Evolutionary conservation across 2,797 vertebrate species (phyloP), one percentile per base, ranked within the genome.

Genomic region (Bryconaethiops microstoma): DNA sequence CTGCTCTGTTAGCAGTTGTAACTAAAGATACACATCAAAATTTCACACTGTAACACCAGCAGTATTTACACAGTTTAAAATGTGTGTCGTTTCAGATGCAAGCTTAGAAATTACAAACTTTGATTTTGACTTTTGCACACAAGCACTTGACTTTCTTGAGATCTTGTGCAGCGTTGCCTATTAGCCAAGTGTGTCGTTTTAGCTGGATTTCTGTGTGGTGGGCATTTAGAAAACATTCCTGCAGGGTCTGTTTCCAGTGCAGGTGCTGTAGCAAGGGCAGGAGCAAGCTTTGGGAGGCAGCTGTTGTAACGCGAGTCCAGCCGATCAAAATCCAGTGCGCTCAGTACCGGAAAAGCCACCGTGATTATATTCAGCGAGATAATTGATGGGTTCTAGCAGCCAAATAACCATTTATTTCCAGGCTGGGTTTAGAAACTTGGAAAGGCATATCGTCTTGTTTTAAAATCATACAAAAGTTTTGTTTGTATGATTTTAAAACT

Each of bases 331-430:
- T 70, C 74, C 86, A 23, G 80, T 74, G 68, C 84, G 76, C 87
- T 90, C 87, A 88, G 89, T 90, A 91, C 90, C 92, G 92, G 92
- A 94, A 92, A 88, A 89, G 1, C 23, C 88, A 87, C 89, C 90
- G 90, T 91, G 87, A 93, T 92, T 93, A 92, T 90, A 93, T 92
- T 87, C 78, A 80, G 87, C 73, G 87, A 83, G 84, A 90, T 90
- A 91, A 89, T 83, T 90, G 89, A 73, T 87, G 89, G 87, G 25
- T 59, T 17, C 83, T 87, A 83, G 86, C 87, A 88, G 89, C 86
- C 84, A 89, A 92, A 92, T 92, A 92, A 23, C 17, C 16, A 9
- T 52, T 25, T 52, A 16, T 25, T 89, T 93, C 64, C 74, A 74
- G 48, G 55, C 55, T 79, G 86, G 81, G 77, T 84, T 89, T 90